A percentile compares a stretch with the other conserved stretches of the same genome.
Evolutionary conservation across 2,797 vertebrate species (phyloP).

Genomic region (Lateolabrax maculatus): DNA sequence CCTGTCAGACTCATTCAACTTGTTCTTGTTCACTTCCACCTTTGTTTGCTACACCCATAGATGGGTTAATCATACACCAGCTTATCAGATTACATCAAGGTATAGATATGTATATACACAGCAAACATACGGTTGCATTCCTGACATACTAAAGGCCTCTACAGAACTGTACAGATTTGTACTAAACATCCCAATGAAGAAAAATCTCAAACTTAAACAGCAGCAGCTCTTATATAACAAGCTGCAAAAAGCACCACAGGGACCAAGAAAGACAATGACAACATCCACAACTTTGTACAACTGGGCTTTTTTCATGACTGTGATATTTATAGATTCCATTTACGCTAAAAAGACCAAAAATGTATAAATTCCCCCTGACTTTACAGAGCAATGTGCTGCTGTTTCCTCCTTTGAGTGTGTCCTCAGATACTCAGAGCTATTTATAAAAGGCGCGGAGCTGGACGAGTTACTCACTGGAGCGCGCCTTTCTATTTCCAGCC

Average conservation of each 20-base stretch:
- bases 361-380: slow-evolving; percentile 72
- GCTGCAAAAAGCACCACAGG: slow-evolving; percentile 51
- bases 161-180: slow-evolving; percentile 28
- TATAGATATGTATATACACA: not conserved
- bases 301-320: slow-evolving; percentile 59
- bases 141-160: not conserved
- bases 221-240: slow-evolving; percentile 69
- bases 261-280: slow-evolving; percentile 58
- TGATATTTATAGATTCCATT: slow-evolving; percentile 76
- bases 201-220: slow-evolving; percentile 38
- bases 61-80: slow-evolving; percentile 47
- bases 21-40: not conserved
- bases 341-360: slow-evolving; percentile 64
- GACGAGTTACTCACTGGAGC: slow-evolving; percentile 73
- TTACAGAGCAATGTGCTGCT: slow-evolving; percentile 46
- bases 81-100: slow-evolving; percentile 17
- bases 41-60: not conserved
- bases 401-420: slow-evolving; percentile 52
- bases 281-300: slow-evolving; percentile 46
- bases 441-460: slow-evolving; percentile 72
- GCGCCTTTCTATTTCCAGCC: slow-evolving; percentile 78
- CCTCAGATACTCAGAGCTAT: slow-evolving; percentile 80
- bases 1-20: not conserved
- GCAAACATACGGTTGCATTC: slow-evolving; percentile 21
- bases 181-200: slow-evolving; percentile 28